Evolutionary conservation across 1,140 invertebrate species (phyloP).

Genomic region (Tetraneura akinire): DNA sequence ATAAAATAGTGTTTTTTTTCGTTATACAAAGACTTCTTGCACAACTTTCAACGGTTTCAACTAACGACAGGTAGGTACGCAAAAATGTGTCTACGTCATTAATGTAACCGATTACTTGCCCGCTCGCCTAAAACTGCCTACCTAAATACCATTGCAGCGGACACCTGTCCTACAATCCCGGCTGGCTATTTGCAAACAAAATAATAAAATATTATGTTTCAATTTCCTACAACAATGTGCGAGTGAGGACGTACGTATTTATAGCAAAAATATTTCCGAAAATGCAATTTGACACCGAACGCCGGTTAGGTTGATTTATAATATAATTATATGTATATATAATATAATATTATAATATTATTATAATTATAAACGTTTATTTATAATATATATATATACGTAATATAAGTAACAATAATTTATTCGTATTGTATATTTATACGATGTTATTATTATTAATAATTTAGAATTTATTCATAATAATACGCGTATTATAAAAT

Average conservation of each 20-base stretch:
- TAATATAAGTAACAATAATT: too few species aligned
- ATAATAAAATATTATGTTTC: not conserved
- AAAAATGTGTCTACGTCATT: slow-evolving; percentile 44
- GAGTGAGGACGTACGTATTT: not conserved
- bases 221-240: not conserved
- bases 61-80: not conserved
- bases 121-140: too few species aligned
- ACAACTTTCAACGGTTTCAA: not conserved
- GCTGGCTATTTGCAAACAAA: not conserved
- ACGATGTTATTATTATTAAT: too few species aligned
- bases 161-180: not conserved
- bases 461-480: too few species aligned
- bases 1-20: not conserved
- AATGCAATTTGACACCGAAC: not conserved
- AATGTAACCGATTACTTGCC: slow-evolving; percentile 6
- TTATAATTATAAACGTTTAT: too few species aligned
- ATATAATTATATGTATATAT: not conserved
- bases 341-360: slow-evolving; percentile 4
- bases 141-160: not conserved
- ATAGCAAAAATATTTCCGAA: slow-evolving; percentile 1
- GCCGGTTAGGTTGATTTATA: not conserved
- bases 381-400: not conserved
- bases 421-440: too few species aligned
- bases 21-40: slow-evolving; percentile 25
- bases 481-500: too few species aligned